Evolutionary conservation across 2,797 vertebrate genomes (phyloP), one percentile per base, ranked within the genome.

Genomic region (Sebastes oblongus): DNA sequence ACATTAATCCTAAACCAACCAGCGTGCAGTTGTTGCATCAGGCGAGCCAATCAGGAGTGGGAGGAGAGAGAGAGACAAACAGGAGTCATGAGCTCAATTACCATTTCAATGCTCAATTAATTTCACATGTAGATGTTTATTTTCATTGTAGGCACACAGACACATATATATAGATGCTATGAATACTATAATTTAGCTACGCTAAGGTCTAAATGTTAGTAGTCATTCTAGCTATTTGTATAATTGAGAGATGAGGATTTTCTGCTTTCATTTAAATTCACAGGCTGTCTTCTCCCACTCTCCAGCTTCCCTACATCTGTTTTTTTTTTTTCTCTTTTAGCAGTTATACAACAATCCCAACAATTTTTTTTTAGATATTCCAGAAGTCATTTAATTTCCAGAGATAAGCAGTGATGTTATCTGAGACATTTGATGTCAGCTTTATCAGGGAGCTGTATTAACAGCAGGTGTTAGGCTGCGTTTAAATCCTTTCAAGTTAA

Each of bases 1-100:
- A 39, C 83, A 84, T 89, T 93, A 94, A 93, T 93, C 91, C 88
- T 82, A 86, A 90, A 91, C 86, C 90, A 86, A 86, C 85, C 84
- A 20, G 77, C 66, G 14, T 64, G 81, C 88, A 75, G 84, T 85
- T 54, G 77, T 91, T 88, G 80, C 92, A 71, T 91, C 92, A 91
- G 91, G 86, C 72, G 34, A 77, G 86, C 90, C 92, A 92, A 95
- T 93, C 91, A 83, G 75, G 84, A 91, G 66, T 18, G 68, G 80
- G 75, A 80, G 84, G 62, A 75, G 73, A 78, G 30, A 78, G 30
- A 68, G 61, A 85, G 75, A 55, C 82, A 55, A 80, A 82, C 68
- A n/a, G 55, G 58, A 84, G 82, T 76, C 77, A 81, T 75, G 72
- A 85, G 83, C 84, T 78, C 66, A 68, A 84, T 91, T 88, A 86